Evolutionary conservation across 2,888 invertebrate species (phyloP), one percentile per base, ranked within the genome.

Genomic region (Blera fallax): DNA sequence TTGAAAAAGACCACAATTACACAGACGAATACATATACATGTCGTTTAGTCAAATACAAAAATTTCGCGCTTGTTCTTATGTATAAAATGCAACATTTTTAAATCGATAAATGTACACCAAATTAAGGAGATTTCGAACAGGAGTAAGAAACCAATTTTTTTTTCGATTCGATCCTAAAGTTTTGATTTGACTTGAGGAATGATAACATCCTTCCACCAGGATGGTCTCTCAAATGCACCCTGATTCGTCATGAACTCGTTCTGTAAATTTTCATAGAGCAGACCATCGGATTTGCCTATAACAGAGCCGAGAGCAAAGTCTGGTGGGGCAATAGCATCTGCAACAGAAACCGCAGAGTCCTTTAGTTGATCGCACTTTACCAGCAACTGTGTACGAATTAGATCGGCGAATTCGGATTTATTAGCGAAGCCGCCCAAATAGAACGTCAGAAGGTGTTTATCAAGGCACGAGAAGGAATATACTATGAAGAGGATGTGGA

Each of bases 311-410:
- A 98, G 93, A 37, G 97, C 95, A 90, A 96, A 98, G 92, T 98
- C 98, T 0, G 98, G 96, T 0, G 97, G 97, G 2, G 98, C 96
- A 27, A 98, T 93, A 29, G 96, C 96, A 91, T 98, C 98, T 2
- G 95, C 96, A 2, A 98, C 94, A 1, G 95, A 93, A 0, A 98
- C 95, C 0, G 96, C 94, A 43, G 97, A 96, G 8, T 94, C 93
- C 91, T 96, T 96, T n/a, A 98, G 89, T 14, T 94, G 93, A 0
- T 90, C 91, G 90, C 97, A 98, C 85, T 96, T 91, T 60, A 94
- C 93, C 87, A 97, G 90, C 18, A 97, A 93, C 1, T 95, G 94
- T 18, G 94, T 94, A 54, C 96, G 94, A 27, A 98, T 92, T 58
- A 95, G 89, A 56, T 93, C 91, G 0, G 95, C 94, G 88, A 95